These are phyloP conservation scores for Acromyrmex heyeri DNA, from an alignment of 1,140 invertebrate species.

Conservation along the genomic window DNA sequence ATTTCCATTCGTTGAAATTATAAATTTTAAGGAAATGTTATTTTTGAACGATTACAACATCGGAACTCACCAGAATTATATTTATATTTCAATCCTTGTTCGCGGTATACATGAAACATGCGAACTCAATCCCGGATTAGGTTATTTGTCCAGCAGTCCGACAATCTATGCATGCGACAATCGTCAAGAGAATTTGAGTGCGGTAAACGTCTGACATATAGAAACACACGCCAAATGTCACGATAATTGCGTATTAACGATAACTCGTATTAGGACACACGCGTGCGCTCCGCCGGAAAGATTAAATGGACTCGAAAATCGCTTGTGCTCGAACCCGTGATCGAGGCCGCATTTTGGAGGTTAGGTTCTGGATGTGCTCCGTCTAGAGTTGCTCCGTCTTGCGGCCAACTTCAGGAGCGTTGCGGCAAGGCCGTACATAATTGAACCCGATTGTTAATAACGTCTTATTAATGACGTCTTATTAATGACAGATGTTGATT, in stretches of 20 bases:
- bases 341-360: slow-evolving; percentile 4
- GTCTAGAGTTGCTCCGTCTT: not conserved
- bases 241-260: not conserved
- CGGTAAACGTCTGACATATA: not conserved
- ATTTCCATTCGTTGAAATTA: not conserved
- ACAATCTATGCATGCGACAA: not conserved
- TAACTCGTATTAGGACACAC: not conserved
- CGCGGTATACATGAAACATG: not conserved
- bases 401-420: slow-evolving; percentile 24
- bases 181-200: not conserved
- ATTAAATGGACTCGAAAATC: slow-evolving; percentile 8
- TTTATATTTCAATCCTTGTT: not conserved
- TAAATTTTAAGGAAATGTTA: not conserved
- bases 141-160: not conserved
- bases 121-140: not conserved
- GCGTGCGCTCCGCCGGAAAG: not conserved
- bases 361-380: slow-evolving; percentile 1
- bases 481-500: not conserved
- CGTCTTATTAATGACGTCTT: not conserved
- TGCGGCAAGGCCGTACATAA: slow-evolving; percentile 3
- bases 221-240: slow-evolving; percentile 5
- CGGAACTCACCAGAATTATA: slow-evolving; percentile 8
- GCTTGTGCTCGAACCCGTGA: not conserved
- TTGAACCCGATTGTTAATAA: too few species aligned
- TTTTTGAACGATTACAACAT: not conserved